These are phyloP conservation scores for Dryococelus australis DNA, from an alignment of 2,888 invertebrate species.

Conservation along the genomic window DNA sequence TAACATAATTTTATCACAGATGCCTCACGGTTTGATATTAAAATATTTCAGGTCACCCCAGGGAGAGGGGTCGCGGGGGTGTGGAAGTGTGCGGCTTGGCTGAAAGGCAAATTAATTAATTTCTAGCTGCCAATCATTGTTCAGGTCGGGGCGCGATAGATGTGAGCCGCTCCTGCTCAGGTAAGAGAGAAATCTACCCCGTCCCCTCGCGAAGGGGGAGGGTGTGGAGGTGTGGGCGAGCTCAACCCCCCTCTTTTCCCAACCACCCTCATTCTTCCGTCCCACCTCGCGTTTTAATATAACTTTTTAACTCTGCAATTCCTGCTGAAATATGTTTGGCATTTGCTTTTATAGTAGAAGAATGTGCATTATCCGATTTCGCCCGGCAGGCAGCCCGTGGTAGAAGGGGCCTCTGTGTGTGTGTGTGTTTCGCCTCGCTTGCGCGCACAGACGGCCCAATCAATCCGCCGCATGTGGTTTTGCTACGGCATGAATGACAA, in stretches of 20 bases:
- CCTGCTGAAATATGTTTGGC: conserved; percentile 50
- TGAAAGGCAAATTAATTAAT: conserved; percentile 50
- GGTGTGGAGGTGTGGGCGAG: conserved; percentile 26
- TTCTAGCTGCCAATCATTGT: conserved; percentile 50
- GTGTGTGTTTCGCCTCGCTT: conserved; percentile 17
- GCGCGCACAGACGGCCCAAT: conserved; percentile 40
- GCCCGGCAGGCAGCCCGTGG: conserved; percentile 39
- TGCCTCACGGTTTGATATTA: conserved; percentile 49
- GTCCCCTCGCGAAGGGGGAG: conserved; percentile 31
- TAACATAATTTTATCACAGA: conserved; percentile 48
- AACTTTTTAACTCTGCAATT: conserved; percentile 49
- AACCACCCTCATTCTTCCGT: conserved; percentile 29
- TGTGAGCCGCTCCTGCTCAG: conserved; percentile 35
- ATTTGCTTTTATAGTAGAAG: conserved; percentile 49
- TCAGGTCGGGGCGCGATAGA: conserved; percentile 39
- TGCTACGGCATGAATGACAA: conserved; percentile 44
- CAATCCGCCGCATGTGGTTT: conserved; percentile 45
- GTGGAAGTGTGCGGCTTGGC: conserved; percentile 48
- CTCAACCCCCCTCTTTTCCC: conserved; percentile 28
- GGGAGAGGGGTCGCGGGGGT: background rate
- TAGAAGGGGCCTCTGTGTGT: conserved; percentile 1
- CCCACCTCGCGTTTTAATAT: conserved; percentile 47
- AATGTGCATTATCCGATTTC: conserved; percentile 49
- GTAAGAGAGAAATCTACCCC: conserved; percentile 35
- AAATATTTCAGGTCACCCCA: conserved; percentile 47